These are phyloP conservation scores for Sarcophilus harrisii DNA, from an alignment of 2,797 vertebrate species.

Conservation along the genomic window DNA sequence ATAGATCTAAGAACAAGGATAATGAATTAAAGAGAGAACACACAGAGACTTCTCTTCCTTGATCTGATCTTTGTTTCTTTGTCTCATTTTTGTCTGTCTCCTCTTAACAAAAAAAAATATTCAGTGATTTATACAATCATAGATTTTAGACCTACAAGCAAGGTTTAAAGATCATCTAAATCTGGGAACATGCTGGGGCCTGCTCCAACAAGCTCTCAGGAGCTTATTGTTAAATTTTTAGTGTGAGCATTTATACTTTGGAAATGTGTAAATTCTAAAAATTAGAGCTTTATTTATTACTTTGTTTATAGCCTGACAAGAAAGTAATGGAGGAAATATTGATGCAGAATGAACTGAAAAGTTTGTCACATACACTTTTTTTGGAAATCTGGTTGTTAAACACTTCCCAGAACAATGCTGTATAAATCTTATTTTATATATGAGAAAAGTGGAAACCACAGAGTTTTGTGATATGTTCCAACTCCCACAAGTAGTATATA, in stretches of 20 bases:
- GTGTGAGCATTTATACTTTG: background rate
- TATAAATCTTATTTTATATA: background rate
- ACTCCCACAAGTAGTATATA: background rate
- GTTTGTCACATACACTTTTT: background rate
- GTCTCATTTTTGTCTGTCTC: background rate
- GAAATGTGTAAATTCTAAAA: background rate
- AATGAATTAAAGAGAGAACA: background rate
- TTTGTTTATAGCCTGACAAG: background rate
- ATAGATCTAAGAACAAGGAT: background rate
- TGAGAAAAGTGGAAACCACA: background rate
- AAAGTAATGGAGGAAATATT: background rate
- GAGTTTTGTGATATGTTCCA: background rate
- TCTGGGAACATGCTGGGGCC: background rate
- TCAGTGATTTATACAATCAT: background rate
- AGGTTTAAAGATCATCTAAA: background rate
- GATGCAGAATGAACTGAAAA: background rate
- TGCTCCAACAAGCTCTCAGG: background rate
- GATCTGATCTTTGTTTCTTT: background rate
- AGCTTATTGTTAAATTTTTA: background rate
- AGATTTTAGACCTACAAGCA: background rate
- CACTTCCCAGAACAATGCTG: background rate
- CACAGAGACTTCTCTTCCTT: background rate
- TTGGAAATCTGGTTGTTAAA: background rate
- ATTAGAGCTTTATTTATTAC: background rate
- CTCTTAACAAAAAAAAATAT: background rate